Percentiles rank a stretch among this genome's conserved stretches.
Evolutionary conservation across 2,888 invertebrate genomes (phyloP).

Genomic region (Melipona bicolor): DNA sequence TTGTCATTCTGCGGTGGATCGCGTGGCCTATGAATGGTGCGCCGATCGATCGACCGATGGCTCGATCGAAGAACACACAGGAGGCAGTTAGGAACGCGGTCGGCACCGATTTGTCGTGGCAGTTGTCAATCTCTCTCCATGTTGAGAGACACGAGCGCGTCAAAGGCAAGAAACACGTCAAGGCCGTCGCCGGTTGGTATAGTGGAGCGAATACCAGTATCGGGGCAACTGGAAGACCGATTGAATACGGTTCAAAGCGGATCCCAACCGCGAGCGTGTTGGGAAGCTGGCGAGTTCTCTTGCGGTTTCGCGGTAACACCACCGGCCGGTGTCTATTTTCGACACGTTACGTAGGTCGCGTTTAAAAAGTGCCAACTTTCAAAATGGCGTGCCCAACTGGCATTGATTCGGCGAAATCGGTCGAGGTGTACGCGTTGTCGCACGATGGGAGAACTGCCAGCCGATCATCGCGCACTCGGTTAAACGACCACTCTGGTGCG

Average conservation of each 20-base stretch:
- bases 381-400: conserved; percentile 25
- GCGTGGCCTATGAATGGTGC: conserved; percentile 36
- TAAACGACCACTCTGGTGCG: conserved; percentile 18
- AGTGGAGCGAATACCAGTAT: conserved; percentile 60
- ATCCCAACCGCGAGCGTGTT: conserved; percentile 10
- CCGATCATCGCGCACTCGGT: background rate
- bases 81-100: conserved; percentile 77
- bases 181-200: conserved; percentile 52
- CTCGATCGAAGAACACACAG: conserved; percentile 53
- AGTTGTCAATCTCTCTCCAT: conserved; percentile 83
- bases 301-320: conserved; percentile 63
- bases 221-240: conserved; percentile 48
- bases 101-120: conserved; percentile 77
- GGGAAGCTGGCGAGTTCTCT: conserved; percentile 50
- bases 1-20: conserved; percentile 8
- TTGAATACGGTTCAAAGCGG: conserved; percentile 31
- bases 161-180: conserved; percentile 68
- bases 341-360: conserved; percentile 44
- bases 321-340: conserved; percentile 55
- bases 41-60: conserved; percentile 28
- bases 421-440: background rate
- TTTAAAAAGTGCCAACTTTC: conserved; percentile 44
- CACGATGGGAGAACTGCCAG: conserved; percentile 8
- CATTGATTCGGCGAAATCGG: conserved; percentile 12
- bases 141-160: conserved; percentile 75